Conservation (phyloP, 2,113 vertebrate genomes). For the human (Homo sapiens) region DNA sequence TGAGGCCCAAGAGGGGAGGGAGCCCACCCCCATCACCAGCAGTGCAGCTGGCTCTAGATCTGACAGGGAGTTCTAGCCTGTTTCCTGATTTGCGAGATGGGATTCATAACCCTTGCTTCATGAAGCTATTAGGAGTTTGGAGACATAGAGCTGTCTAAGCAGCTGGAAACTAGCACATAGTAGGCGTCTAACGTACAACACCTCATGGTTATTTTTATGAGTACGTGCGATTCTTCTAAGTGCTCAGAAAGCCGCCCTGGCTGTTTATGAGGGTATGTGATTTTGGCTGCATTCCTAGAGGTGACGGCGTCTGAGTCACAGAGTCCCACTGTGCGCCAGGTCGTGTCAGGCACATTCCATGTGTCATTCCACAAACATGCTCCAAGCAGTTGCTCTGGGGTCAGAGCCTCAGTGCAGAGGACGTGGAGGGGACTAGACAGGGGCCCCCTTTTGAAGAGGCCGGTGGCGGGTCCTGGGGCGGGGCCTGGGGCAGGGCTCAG, state of each 20-base stretch:
- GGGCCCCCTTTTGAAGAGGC: background rate
- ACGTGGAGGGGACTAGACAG: fast-evolving
- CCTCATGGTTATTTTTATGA: fast-evolving
- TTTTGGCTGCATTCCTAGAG: background rate
- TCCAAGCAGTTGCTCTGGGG: background rate
- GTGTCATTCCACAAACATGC: background rate
- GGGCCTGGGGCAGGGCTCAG: background rate
- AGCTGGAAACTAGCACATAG: background rate
- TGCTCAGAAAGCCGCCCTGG: background rate
- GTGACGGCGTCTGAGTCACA: background rate
- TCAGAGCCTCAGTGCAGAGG: background rate
- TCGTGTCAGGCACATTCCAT: background rate
- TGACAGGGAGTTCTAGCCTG: background rate
- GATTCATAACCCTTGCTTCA: background rate
- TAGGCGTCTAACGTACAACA: fast-evolving
- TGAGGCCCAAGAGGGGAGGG: background rate
- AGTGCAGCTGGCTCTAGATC: background rate
- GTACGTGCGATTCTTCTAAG: background rate
- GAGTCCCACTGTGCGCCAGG: background rate
- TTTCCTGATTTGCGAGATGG: background rate
- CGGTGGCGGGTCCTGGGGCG: fast-evolving
- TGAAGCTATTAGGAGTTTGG: background rate
- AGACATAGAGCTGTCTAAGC: background rate
- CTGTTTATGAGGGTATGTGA: background rate
- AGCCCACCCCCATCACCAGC: no score